These are phyloP conservation scores for Carettochelys insculpta DNA, from an alignment of 2,113 vertebrate genomes.

Conservation along the genomic window DNA sequence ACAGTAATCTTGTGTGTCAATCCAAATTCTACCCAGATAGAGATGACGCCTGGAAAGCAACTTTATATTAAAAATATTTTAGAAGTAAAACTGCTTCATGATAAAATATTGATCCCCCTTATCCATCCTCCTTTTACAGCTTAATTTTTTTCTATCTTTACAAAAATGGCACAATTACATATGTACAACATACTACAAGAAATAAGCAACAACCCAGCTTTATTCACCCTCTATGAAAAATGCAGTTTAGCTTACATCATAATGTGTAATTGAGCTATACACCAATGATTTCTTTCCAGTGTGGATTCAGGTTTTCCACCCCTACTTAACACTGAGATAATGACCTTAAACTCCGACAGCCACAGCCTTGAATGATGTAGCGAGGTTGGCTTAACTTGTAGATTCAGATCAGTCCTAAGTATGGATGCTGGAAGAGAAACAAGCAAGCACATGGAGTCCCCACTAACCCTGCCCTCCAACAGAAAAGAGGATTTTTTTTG, in stretches of 20 bases:
- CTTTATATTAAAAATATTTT: background rate
- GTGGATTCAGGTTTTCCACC: background rate
- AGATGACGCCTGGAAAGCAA: background rate
- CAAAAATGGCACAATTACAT: background rate
- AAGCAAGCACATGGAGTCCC: background rate
- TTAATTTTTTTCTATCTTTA: background rate
- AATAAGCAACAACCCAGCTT: background rate
- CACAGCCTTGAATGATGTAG: background rate
- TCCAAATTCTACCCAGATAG: fast-evolving
- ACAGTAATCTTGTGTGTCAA: background rate
- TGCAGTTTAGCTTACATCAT: background rate
- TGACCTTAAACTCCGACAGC: background rate
- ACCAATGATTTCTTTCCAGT: background rate
- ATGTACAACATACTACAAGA: fast-evolving
- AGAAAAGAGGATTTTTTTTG: background rate
- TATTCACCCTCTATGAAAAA: background rate
- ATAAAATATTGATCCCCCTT: background rate
- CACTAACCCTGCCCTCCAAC: background rate
- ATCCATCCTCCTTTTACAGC: background rate
- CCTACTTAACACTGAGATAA: background rate
- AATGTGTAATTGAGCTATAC: background rate
- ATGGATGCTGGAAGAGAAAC: background rate
- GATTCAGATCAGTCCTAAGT: background rate
- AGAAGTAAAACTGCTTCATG: background rate
- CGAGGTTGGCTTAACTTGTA: background rate